phyloP scores from a whole-genome alignment of 2,888 invertebrate genomes.

The Elmis aenea region DNA sequence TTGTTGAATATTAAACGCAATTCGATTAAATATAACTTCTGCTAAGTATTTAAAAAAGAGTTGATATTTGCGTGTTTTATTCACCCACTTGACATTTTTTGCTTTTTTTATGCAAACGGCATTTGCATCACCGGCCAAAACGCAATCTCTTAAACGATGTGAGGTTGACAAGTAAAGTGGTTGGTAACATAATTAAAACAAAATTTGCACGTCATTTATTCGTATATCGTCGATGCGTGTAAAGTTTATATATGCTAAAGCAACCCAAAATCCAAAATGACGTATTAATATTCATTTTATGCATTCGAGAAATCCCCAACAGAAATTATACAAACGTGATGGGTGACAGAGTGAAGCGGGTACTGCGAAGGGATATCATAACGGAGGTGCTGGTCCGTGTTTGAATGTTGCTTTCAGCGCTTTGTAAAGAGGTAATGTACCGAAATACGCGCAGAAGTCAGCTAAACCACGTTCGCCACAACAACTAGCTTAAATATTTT shows the following conservation, averaged over 20 bases:
- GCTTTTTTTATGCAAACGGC: too few relatives aligned
- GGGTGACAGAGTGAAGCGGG: constrained; percentile 25
- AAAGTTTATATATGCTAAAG: background rate
- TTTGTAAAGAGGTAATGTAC: constrained; percentile 38
- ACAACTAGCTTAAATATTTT: constrained; percentile 11
- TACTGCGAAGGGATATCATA: constrained; percentile 28
- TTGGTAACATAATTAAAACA: too few relatives aligned
- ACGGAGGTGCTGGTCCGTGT: constrained; percentile 33
- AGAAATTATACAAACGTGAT: constrained; percentile 27
- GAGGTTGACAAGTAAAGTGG: too few relatives aligned
- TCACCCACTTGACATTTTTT: too few relatives aligned
- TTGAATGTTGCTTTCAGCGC: constrained; percentile 31
- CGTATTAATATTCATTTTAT: background rate
- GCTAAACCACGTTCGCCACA: constrained; percentile 18
- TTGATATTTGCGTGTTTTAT: too few relatives aligned
- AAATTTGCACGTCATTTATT: too few relatives aligned
- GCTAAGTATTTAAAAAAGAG: too few relatives aligned
- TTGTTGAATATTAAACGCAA: too few relatives aligned
- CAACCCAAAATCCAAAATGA: background rate
- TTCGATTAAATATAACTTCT: too few relatives aligned
- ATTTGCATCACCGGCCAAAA: too few relatives aligned
- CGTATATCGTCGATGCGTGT: background rate
- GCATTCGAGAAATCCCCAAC: constrained; percentile 2
- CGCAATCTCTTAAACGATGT: too few relatives aligned
- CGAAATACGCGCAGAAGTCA: constrained; percentile 35